phyloP scores from a whole-genome alignment of 2,113 vertebrate species.

The Xenus cinereus region DNA sequence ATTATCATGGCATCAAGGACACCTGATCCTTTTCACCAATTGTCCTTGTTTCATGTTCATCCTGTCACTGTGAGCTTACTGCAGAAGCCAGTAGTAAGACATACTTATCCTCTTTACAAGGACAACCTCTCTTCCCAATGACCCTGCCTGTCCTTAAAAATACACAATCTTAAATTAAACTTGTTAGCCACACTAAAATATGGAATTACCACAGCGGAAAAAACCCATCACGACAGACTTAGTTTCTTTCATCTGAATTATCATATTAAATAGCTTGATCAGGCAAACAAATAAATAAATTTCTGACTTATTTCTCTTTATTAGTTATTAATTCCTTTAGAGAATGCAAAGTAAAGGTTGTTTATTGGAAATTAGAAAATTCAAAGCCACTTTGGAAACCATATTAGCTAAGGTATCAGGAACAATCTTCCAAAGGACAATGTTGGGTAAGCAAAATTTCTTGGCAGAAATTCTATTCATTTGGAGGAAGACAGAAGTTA shows the following conservation, averaged over 20 bases:
- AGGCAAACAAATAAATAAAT: not conserved
- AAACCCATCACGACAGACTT: not conserved
- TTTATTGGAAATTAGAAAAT: not conserved
- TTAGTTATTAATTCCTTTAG: not conserved
- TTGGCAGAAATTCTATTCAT: not conserved
- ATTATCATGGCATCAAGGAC: not conserved
- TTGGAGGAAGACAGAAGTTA: not conserved
- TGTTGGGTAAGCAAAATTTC: not conserved
- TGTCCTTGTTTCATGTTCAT: not conserved
- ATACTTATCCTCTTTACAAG: not conserved
- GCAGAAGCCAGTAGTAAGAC: not conserved
- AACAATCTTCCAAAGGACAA: not conserved
- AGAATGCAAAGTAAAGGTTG: not conserved
- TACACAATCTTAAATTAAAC: not conserved
- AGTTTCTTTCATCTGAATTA: not conserved
- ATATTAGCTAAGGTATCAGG: not conserved
- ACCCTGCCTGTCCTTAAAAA: not conserved
- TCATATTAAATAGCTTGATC: not conserved
- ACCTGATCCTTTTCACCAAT: not conserved
- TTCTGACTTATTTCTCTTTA: not conserved
- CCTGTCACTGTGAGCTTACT: not conserved
- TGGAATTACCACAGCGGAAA: not conserved
- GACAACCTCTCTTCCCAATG: not conserved
- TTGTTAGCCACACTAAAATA: not conserved
- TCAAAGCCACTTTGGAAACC: not conserved